phyloP scores from a whole-genome alignment of 2,888 invertebrate species.

The Ectropis crepuscularia region DNA sequence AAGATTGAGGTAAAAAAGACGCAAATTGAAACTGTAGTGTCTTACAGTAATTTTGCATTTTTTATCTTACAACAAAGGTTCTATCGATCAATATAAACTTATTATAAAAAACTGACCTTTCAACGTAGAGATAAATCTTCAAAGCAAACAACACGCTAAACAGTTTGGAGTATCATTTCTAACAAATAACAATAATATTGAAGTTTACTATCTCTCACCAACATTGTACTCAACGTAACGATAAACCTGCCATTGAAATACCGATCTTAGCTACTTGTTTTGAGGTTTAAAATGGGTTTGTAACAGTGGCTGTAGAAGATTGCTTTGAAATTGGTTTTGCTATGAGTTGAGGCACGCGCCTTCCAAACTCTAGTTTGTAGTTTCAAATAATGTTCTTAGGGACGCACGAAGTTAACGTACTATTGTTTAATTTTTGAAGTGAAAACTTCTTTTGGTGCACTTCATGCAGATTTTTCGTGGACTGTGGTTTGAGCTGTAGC shows the following conservation, averaged over 20 bases:
- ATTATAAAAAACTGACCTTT: no score
- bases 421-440: not conserved
- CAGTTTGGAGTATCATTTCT: constrained; percentile 64
- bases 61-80: no score
- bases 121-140: constrained; percentile 33
- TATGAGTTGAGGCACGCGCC: constrained; percentile 68
- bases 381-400: constrained; percentile 31
- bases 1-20: no score
- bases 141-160: constrained; percentile 55
- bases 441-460: not conserved
- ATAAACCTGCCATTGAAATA: constrained; percentile 26
- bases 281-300: constrained; percentile 39
- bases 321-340: constrained; percentile 69
- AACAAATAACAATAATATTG: constrained; percentile 71
- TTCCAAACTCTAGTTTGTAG: constrained; percentile 57
- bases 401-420: constrained; percentile 2
- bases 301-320: constrained; percentile 50
- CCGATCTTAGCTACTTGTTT: constrained; percentile 26
- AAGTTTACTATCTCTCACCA: constrained; percentile 56
- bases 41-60: no score
- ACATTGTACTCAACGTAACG: constrained; percentile 21
- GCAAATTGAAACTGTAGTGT: no score
- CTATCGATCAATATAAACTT: no score
- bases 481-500: no score
- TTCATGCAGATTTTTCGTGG: not conserved